Percentiles rank a stretch among this genome's conserved stretches.
Evolutionary conservation across 2,888 invertebrate species (phyloP).

Genomic region (Hirtodrosophila cameraria): DNA sequence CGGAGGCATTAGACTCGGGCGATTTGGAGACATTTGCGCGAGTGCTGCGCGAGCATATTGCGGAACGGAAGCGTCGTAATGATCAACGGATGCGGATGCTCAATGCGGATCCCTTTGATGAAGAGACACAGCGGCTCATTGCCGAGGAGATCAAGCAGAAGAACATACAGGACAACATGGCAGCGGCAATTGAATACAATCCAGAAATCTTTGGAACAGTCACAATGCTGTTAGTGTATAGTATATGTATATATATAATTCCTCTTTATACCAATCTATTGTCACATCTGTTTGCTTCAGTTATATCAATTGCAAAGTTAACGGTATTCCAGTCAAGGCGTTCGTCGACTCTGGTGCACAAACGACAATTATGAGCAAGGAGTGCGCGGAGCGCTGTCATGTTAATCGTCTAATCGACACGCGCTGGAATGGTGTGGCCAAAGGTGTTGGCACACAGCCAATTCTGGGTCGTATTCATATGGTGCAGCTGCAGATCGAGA

Average conservation of each 20-base stretch:
- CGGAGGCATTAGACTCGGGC: slow-evolving; percentile 94
- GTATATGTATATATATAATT: too few species aligned
- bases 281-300: slow-evolving; percentile 51
- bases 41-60: slow-evolving; percentile 92
- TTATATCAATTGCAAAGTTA: slow-evolving; percentile 98
- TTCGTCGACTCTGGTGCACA: slow-evolving; percentile 99
- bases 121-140: slow-evolving; percentile 96
- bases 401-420: slow-evolving; percentile 95
- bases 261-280: too few species aligned
- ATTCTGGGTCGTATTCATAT: slow-evolving; percentile 98
- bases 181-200: slow-evolving; percentile 98
- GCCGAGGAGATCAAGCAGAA: slow-evolving; percentile 98
- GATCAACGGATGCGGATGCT: slow-evolving; percentile 93
- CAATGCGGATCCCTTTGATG: slow-evolving; percentile 97
- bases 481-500: slow-evolving; percentile 98
- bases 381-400: slow-evolving; percentile 96
- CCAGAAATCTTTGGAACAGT: slow-evolving; percentile 99
- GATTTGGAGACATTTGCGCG: slow-evolving; percentile 91
- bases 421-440: slow-evolving; percentile 97
- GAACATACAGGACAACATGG: slow-evolving; percentile 99
- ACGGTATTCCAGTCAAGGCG: slow-evolving; percentile 98
- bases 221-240: slow-evolving; percentile 91
- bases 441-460: slow-evolving; percentile 98
- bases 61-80: slow-evolving; percentile 92
- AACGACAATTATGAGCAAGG: slow-evolving; percentile 98